Conservation (phyloP, 2,888 invertebrate genomes). For the Lottia gigantea region DNA sequence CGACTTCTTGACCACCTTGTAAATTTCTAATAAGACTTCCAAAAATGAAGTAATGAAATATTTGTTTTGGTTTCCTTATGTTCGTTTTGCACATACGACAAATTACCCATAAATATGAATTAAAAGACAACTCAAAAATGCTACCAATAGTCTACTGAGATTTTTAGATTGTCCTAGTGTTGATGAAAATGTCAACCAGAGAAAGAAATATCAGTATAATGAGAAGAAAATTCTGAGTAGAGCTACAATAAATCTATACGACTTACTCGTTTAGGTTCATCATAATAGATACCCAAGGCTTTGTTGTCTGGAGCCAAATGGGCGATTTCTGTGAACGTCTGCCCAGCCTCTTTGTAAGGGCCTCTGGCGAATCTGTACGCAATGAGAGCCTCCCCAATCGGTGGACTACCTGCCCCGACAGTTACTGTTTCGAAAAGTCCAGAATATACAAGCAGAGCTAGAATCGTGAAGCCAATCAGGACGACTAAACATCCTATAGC, state of each 20-base stretch:
- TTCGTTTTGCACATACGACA: no score
- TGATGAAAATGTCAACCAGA: no score
- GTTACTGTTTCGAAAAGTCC: conserved; percentile 62
- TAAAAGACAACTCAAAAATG: no score
- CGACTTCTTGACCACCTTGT: no score
- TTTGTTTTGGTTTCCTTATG: no score
- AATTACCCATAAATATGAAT: no score
- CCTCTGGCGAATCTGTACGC: conserved; percentile 69
- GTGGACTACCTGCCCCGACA: conserved; percentile 67
- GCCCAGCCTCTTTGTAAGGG: conserved; percentile 67
- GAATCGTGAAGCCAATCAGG: conserved; percentile 56
- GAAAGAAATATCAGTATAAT: no score
- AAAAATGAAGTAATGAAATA: no score
- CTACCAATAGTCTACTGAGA: no score
- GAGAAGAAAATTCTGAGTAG: no score
- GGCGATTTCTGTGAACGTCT: conserved; percentile 67
- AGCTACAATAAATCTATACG: neutral
- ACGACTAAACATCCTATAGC: conserved; percentile 53
- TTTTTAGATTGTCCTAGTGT: no score
- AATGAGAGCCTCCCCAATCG: conserved; percentile 57
- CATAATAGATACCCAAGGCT: conserved; percentile 69
- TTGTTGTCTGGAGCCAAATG: conserved; percentile 63
- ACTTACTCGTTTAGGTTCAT: conserved; percentile 67
- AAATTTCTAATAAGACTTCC: no score
- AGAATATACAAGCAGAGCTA: conserved; percentile 57